Conservation (phyloP, 2,797 vertebrate species). For the Pangasius larnaudii region DNA sequence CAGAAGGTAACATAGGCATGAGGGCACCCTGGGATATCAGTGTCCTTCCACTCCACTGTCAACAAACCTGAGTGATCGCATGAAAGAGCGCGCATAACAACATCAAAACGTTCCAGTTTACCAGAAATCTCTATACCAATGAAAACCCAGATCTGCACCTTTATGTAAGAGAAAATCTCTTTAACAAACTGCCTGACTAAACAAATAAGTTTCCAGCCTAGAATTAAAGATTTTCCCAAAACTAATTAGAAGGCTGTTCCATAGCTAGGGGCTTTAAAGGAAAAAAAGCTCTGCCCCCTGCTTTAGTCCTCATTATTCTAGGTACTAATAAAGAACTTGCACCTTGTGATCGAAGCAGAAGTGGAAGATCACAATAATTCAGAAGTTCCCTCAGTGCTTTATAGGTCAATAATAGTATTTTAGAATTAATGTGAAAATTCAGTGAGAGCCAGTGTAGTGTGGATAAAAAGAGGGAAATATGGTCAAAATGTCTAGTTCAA, state of each 20-base stretch:
- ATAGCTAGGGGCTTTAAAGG: neutral
- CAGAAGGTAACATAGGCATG: constrained; percentile 29
- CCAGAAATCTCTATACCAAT: no score
- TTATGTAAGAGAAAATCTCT: neutral
- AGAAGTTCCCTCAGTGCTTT: neutral
- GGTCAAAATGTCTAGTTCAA: neutral
- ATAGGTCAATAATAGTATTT: neutral
- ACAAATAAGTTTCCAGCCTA: neutral
- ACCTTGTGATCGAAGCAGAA: neutral
- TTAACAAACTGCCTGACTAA: neutral
- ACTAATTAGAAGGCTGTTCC: neutral
- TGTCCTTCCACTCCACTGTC: neutral
- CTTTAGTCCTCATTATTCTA: constrained; percentile 2
- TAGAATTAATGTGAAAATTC: neutral
- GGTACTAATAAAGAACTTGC: neutral
- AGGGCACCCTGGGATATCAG: constrained; percentile 8
- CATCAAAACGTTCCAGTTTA: no score
- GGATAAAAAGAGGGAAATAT: neutral
- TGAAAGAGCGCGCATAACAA: neutral
- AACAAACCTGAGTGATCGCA: neutral
- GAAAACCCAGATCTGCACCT: neutral
- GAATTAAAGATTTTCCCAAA: neutral
- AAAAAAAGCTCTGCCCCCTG: neutral
- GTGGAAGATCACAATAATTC: neutral
- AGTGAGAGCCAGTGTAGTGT: neutral